Conservation (phyloP, 2,888 invertebrate species). For the Apodemia zela region DNA sequence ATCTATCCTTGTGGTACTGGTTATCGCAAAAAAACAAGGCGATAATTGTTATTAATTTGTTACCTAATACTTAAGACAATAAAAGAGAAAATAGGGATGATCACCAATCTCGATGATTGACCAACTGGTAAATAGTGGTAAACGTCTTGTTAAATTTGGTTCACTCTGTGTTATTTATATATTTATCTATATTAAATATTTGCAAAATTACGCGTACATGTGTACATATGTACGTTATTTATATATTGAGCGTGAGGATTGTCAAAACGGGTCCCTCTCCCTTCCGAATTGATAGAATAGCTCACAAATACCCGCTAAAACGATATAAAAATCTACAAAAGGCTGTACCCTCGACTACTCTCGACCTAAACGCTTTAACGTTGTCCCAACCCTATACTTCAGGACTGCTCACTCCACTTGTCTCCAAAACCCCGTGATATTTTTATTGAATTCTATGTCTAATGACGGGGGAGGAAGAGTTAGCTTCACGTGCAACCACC, state of each 20-base stretch:
- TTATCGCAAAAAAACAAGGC: no score
- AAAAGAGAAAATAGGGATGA: no score
- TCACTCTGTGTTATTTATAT: no score
- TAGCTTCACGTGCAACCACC: slow-evolving; percentile 47
- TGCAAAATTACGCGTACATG: background rate
- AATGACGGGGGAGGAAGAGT: slow-evolving; percentile 50
- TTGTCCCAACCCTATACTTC: slow-evolving; percentile 73
- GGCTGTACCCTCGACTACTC: slow-evolving; percentile 68
- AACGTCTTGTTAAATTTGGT: no score
- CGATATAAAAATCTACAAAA: slow-evolving; percentile 75
- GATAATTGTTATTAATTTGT: no score
- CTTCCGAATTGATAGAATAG: slow-evolving; percentile 74
- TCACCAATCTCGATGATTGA: no score
- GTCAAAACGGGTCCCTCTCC: slow-evolving; percentile 62
- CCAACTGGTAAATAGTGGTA: no score
- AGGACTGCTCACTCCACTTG: slow-evolving; percentile 79
- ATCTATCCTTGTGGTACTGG: no score
- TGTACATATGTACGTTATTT: slow-evolving; percentile 4
- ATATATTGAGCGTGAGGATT: slow-evolving; percentile 39
- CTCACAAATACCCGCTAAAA: slow-evolving; percentile 63
- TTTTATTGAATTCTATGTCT: slow-evolving; percentile 61
- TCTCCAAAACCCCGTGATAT: slow-evolving; percentile 74
- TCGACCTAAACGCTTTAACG: slow-evolving; percentile 79
- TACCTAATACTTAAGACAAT: no score
- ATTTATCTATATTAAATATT: no score